Evolutionary conservation across 2,888 invertebrate species (phyloP).

Genomic region (Gymnocheta viridis): DNA sequence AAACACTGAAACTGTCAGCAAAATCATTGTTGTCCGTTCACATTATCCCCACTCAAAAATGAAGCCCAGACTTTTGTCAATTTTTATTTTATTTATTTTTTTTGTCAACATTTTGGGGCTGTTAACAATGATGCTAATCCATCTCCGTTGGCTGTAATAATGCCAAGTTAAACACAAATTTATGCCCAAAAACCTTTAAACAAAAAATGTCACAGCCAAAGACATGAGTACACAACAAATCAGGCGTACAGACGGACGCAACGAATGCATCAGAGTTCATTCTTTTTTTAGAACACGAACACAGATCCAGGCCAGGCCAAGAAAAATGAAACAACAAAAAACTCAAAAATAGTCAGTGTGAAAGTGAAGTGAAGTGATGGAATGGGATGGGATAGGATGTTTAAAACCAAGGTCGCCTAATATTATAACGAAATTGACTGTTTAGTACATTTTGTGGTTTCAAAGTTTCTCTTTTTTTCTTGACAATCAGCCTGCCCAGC

Average conservation of each 20-base stretch:
- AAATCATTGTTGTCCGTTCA: slow-evolving; percentile 78
- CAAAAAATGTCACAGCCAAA: slow-evolving; percentile 68
- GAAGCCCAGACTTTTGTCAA: slow-evolving; percentile 12
- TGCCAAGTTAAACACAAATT: slow-evolving; percentile 71
- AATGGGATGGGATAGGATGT: too few species aligned
- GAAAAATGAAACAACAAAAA: background rate
- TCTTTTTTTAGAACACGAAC: background rate
- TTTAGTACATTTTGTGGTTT: slow-evolving; percentile 38
- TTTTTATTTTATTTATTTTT: background rate
- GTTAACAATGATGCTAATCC: slow-evolving; percentile 80
- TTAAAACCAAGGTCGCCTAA: slow-evolving; percentile 67
- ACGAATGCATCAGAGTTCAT: background rate
- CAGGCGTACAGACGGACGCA: background rate
- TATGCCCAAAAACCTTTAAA: slow-evolving; percentile 64
- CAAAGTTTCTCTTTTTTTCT: background rate
- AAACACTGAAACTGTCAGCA: slow-evolving; percentile 71
- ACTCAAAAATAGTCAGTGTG: slow-evolving; percentile 62
- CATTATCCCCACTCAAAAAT: slow-evolving; percentile 76
- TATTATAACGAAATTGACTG: slow-evolving; percentile 58
- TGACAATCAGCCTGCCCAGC: background rate
- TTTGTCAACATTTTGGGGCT: slow-evolving; percentile 57
- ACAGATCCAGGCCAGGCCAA: background rate
- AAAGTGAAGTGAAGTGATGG: slow-evolving; percentile 66
- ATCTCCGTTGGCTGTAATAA: slow-evolving; percentile 75
- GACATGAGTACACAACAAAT: slow-evolving; percentile 59